Conservation (phyloP, 2,888 invertebrate species). For the Hirudinaria manillensis region DNA sequence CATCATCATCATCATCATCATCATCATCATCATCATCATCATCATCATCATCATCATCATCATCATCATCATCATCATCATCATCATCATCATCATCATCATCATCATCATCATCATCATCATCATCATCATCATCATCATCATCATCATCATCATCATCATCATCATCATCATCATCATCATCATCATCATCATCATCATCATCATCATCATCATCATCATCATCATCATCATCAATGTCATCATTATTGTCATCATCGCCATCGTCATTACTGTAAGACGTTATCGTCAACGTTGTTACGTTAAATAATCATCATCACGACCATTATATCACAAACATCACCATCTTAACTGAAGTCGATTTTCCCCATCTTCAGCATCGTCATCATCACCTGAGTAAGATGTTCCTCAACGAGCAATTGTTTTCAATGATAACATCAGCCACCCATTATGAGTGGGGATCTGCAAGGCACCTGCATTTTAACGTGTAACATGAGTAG, state of each 20-base stretch:
- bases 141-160: slow-evolving; percentile 27
- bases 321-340: background rate
- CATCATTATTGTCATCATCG: background rate
- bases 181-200: slow-evolving; percentile 29
- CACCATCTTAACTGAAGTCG: background rate
- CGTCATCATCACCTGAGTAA: slow-evolving; percentile 1
- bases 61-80: slow-evolving; percentile 26
- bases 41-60: slow-evolving; percentile 27
- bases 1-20: slow-evolving; percentile 26
- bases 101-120: slow-evolving; percentile 18
- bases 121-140: slow-evolving; percentile 26
- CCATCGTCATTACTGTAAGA: background rate
- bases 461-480: too few relatives aligned
- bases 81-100: slow-evolving; percentile 21
- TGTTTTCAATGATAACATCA: too few relatives aligned
- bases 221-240: slow-evolving; percentile 21
- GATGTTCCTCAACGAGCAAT: too few relatives aligned
- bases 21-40: slow-evolving; percentile 27
- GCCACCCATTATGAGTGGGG: too few relatives aligned
- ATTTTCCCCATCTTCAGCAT: background rate
- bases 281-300: slow-evolving; percentile 1
- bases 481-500: too few relatives aligned
- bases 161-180: slow-evolving; percentile 27
- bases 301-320: background rate
- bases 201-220: slow-evolving; percentile 28